Evolutionary conservation across 37 sponge, comb jelly and placozoan species (phyloP).

Genomic region (Beroe ovata): DNA sequence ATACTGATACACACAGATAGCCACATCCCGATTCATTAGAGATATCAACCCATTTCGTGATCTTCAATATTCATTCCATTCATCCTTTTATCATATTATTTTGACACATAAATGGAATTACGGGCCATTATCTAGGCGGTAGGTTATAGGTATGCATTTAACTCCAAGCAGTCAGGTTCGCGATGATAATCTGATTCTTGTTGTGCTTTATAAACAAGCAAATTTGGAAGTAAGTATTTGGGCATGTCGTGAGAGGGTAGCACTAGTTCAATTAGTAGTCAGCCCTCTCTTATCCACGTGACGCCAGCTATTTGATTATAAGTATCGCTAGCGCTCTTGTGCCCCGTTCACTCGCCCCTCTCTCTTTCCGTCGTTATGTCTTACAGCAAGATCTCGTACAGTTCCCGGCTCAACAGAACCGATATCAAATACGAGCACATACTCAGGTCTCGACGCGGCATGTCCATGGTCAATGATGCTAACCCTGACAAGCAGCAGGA

Average conservation of each 20-base stretch:
- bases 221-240: not conserved
- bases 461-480: constrained; percentile 35
- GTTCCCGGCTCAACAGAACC: not conserved
- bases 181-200: not conserved
- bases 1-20: no score
- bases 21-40: no score
- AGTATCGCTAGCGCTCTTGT: not conserved
- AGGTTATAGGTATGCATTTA: not conserved
- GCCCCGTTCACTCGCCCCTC: no score
- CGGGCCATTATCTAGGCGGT: not conserved
- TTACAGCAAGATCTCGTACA: constrained; percentile 31
- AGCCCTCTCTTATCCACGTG: not conserved
- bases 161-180: not conserved
- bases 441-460: constrained; percentile 2
- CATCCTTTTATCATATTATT: not conserved
- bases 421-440: constrained; percentile 56
- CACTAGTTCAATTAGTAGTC: not conserved
- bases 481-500: constrained; percentile 31
- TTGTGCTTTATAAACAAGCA: not conserved
- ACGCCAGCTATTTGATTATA: not conserved
- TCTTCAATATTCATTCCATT: not conserved
- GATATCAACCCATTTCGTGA: no score
- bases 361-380: not conserved
- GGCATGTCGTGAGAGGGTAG: not conserved
- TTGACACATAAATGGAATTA: not conserved